Evolutionary conservation across 2,113 vertebrate genomes (phyloP).

Genomic region (Epinephelus fuscoguttatus): DNA sequence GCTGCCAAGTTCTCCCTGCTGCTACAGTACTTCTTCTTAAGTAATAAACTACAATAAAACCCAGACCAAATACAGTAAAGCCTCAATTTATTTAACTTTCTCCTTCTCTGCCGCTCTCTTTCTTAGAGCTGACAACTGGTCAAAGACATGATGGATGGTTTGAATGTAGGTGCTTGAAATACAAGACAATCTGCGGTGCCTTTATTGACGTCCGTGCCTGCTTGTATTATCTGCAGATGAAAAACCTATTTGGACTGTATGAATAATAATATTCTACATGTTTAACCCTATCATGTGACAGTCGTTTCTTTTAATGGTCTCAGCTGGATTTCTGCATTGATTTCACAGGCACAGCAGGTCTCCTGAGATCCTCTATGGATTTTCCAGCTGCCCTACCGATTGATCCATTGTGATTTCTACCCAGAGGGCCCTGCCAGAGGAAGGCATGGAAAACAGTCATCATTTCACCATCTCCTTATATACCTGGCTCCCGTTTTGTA

Average conservation of each 20-base stretch:
- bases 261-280: conserved; percentile 78
- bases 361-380: conserved; percentile 76
- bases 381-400: conserved; percentile 80
- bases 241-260: conserved; percentile 70
- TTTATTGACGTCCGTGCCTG: conserved; percentile 58
- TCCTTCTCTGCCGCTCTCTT: not conserved
- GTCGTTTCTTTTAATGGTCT: conserved; percentile 76
- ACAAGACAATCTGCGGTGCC: conserved; percentile 27
- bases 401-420: conserved; percentile 75
- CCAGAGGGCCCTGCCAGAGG: conserved; percentile 60
- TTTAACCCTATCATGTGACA: conserved; percentile 75
- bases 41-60: conserved; percentile 16
- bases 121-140: conserved; percentile 8
- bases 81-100: not conserved
- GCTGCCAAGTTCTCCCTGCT: not conserved
- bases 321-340: conserved; percentile 76
- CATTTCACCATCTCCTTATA: conserved; percentile 62
- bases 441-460: conserved; percentile 77
- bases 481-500: conserved; percentile 70
- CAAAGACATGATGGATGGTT: conserved; percentile 21
- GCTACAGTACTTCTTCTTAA: not conserved
- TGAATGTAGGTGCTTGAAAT: conserved; percentile 12
- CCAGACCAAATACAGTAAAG: conserved; percentile 13
- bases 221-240: conserved; percentile 67
- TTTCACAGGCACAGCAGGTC: conserved; percentile 72